phyloP scores from a whole-genome alignment of 2,888 invertebrate species.

The Nomada lathburiana region DNA sequence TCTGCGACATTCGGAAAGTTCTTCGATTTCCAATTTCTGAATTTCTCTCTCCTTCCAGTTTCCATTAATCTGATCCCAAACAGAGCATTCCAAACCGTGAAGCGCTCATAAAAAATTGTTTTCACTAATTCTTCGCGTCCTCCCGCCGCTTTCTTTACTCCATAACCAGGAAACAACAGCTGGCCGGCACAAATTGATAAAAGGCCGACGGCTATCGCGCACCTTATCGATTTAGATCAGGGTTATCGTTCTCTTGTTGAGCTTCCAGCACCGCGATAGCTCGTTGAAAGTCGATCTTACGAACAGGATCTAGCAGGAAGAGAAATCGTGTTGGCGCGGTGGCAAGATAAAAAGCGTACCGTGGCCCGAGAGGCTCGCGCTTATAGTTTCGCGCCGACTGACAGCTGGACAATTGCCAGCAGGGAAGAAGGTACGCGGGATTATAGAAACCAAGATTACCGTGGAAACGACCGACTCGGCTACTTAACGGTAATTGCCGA shows the following conservation, averaged over 20 bases:
- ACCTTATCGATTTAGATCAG: conserved; percentile 37
- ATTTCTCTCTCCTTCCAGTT: background rate
- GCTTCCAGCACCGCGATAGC: conserved; percentile 54
- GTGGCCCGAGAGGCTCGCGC: conserved; percentile 45
- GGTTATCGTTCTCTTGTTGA: conserved; percentile 43
- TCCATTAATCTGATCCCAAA: too few relatives aligned
- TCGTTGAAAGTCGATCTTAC: conserved; percentile 45
- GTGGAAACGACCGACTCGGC: conserved; percentile 67
- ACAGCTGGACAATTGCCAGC: conserved; percentile 75
- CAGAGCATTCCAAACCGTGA: background rate
- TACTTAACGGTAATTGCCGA: conserved; percentile 71
- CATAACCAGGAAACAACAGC: conserved; percentile 10
- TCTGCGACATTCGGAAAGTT: background rate
- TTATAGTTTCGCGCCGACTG: conserved; percentile 68
- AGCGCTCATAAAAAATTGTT: background rate
- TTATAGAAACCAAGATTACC: conserved; percentile 71
- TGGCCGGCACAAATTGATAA: conserved; percentile 21
- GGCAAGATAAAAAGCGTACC: conserved; percentile 60
- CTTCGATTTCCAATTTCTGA: background rate
- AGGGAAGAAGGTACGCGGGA: conserved; percentile 62
- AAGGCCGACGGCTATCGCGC: conserved; percentile 16
- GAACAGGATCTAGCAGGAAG: conserved; percentile 60
- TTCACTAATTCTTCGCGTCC: too few relatives aligned
- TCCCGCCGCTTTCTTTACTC: background rate
- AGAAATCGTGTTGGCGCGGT: conserved; percentile 45